Evolutionary conservation across 2,113 vertebrate species (phyloP), one percentile per base, ranked within the genome.

Genomic region (Limanda limanda): DNA sequence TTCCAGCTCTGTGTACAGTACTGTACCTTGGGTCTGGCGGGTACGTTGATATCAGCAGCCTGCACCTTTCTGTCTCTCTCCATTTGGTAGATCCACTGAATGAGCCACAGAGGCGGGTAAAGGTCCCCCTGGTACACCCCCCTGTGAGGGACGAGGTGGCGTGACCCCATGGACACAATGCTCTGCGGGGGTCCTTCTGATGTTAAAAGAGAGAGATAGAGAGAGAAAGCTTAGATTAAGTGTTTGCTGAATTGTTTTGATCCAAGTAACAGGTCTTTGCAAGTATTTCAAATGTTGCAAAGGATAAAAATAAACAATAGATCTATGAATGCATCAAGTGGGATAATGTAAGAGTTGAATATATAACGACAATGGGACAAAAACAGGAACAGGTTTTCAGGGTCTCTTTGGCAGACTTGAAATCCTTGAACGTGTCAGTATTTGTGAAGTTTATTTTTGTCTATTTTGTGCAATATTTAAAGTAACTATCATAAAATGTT

Each of bases 81-180:
- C 74, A 88, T 78, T 62, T 81, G 73, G 89, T 83, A 89, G 71
- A 86, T 35, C 86, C 87, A 81, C 55, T 85, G 84, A 75, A 92
- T 86, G 71, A 91, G 80, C 48, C 88, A 79, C 65, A 80, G 71
- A 61, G 83, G 68, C 17, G 62, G 80, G 35, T 23, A 35, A 24
- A 13, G 17, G 74, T 76, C 77, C 80, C 68, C 76, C 35, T 57
- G 73, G 76, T 73, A 13, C 57, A 82, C 1, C 81, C 63, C 68
- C 18, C 15, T 5, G 57, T 60, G 62, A 56, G 89, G 88, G 57
- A 89, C 35, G 4, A 54, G 85, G 69, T 88, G 85, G 70, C 51
- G 66, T 1, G 42, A 75, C 56, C 92, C 85, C 88, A 91, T 90
- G 76, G 82, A 93, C 75, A 93, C 75, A 64, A 91, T 23, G 27